These are phyloP conservation scores for Pollachius pollachius DNA, from an alignment of 2,113 vertebrate species.

Conservation along the genomic window DNA sequence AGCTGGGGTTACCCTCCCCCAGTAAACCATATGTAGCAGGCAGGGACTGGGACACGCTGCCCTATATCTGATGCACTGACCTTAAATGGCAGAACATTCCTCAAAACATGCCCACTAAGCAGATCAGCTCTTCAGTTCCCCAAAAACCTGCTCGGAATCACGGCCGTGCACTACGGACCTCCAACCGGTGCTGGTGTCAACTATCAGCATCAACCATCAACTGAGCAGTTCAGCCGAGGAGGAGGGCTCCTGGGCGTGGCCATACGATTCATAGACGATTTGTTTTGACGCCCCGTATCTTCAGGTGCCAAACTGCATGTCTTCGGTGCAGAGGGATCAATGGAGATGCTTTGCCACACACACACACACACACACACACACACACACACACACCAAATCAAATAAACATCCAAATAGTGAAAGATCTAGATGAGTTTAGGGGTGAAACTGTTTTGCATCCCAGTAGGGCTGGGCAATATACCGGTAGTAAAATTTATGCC, in stretches of 20 bases:
- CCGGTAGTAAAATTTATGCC: too few species aligned
- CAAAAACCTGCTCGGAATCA: not conserved
- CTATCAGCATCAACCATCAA: not conserved
- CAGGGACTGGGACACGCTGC: too few species aligned
- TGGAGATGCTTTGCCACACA: slow-evolving; percentile 16
- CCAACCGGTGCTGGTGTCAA: not conserved
- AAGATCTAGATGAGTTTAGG: too few species aligned
- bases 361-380: not conserved
- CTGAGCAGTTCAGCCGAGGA: not conserved
- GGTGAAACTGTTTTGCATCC: too few species aligned
- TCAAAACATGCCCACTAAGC: not conserved
- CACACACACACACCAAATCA: not conserved
- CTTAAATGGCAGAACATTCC: not conserved
- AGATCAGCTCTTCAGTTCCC: not conserved
- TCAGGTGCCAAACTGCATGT: slow-evolving; percentile 58
- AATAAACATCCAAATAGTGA: not conserved
- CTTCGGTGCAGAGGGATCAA: slow-evolving; percentile 45
- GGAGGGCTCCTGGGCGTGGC: not conserved
- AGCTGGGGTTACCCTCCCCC: too few species aligned
- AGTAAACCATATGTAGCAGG: too few species aligned
- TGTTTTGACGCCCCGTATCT: slow-evolving; percentile 62
- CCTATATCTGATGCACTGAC: not conserved
- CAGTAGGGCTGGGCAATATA: too few species aligned
- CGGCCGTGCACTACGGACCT: not conserved
- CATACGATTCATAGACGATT: slow-evolving; percentile 49